Evolutionary conservation across 2,888 invertebrate species (phyloP), one percentile per base, ranked within the genome.

Genomic region (Subacronicta megacephala): DNA sequence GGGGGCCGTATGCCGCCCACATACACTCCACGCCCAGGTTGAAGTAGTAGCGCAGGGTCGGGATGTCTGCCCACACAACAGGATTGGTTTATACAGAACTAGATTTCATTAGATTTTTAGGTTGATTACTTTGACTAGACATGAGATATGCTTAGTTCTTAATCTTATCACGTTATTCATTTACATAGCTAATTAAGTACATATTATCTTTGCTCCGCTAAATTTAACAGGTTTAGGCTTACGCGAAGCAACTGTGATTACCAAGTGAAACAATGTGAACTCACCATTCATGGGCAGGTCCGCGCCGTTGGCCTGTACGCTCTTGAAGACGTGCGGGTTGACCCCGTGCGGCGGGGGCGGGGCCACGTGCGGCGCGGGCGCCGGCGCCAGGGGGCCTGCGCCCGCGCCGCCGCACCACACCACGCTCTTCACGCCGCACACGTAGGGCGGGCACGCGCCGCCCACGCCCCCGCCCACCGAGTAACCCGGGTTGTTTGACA

Each of bases 31-130:
- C 89, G 73, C 96, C 96, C 77, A 96, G 87, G 84, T 96, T 96
- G 89, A 95, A 96, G 87, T 95, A 96, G 81, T 95, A 96, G 57
- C 96, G 95, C 60, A 96, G 85, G 6, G 96, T 96, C 10, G 94
- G 86, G 43, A 95, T 89, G 79, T 96, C 96, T 90, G 78, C 3
- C 56, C 18, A 13, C 7, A 29, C 38, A 38, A 7, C 23, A 18
- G 3, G 18, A 18, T 18, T 18, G 4, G 18, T 4, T 18, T 2
- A 18, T 18, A 18, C 18, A 3, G 18, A 18, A 4, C 4, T 18
- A 18, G 18, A 3, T 4, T 18, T 18, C 18, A 18, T 18, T n/a
- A n/a, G n/a, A n/a, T n/a, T n/a, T n/a, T n/a, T n/a, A n/a, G n/a
- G n/a, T n/a, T n/a, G n/a, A n/a, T n/a, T n/a, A n/a, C n/a, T n/a